phyloP scores from a whole-genome alignment of 2,797 vertebrate genomes.

The Poeciliopsis infans region DNA sequence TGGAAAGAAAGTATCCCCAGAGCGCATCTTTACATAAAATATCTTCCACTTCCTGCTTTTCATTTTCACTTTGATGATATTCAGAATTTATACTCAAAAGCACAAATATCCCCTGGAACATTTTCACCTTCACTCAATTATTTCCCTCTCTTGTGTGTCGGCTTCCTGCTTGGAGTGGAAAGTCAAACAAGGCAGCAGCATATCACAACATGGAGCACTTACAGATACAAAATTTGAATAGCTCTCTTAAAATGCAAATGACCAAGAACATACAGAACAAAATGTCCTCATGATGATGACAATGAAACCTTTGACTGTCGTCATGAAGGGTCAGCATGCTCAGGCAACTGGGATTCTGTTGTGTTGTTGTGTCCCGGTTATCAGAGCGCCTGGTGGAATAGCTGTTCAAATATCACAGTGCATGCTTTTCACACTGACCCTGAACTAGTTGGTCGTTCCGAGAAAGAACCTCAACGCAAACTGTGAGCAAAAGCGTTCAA shows the following conservation, averaged over 20 bases:
- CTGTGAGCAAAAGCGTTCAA: neutral
- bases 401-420: constrained; percentile 50
- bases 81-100: constrained; percentile 30
- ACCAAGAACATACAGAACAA: neutral
- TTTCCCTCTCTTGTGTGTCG: constrained; percentile 15
- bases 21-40: constrained; percentile 19
- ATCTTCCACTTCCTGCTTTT: constrained; percentile 1
- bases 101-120: constrained; percentile 38
- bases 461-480: constrained; percentile 25
- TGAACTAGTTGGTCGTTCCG: constrained; percentile 69
- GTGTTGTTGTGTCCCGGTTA: constrained; percentile 67
- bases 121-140: constrained; percentile 15
- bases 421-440: constrained; percentile 73
- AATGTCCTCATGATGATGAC: neutral
- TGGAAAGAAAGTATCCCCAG: constrained; percentile 12
- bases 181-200: constrained; percentile 20
- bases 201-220: constrained; percentile 25
- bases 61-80: constrained; percentile 8
- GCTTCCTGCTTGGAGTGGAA: neutral
- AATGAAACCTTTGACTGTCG: constrained; percentile 12
- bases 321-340: constrained; percentile 15
- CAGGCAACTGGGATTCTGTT: neutral
- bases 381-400: constrained; percentile 43
- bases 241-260: constrained; percentile 1
- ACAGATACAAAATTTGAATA: constrained; percentile 21